A percentile compares a stretch with the other conserved stretches of the same genome.
phyloP scores from a whole-genome alignment of 2,113 vertebrate genomes.

The Neodon shergylaensis region DNA sequence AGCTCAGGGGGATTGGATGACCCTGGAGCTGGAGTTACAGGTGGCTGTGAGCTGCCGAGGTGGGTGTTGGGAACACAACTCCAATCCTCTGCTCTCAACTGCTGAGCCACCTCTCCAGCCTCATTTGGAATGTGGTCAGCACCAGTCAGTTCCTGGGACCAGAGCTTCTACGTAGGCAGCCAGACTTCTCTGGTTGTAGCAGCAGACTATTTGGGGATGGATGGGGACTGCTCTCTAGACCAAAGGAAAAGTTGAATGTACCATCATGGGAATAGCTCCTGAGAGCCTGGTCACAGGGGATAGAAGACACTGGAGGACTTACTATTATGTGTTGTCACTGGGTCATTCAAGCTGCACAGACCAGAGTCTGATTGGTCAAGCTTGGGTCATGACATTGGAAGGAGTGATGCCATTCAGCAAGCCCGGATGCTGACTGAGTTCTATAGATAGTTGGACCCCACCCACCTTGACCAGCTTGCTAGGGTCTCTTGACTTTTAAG shows the following conservation, averaged over 20 bases:
- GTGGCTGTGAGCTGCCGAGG: neutral
- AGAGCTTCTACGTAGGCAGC: neutral
- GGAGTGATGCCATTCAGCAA: rapidly evolving
- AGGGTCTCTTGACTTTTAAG: neutral
- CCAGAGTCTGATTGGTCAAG: neutral
- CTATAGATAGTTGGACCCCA: neutral
- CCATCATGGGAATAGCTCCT: neutral
- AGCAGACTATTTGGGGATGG: neutral
- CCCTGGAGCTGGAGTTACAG: neutral
- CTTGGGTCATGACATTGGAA: neutral
- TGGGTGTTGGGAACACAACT: neutral
- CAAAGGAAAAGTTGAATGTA: neutral
- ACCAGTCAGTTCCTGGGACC: neutral
- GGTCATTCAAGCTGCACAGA: too few species aligned
- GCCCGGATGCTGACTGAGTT: neutral
- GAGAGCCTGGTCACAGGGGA: rapidly evolving
- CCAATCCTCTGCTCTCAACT: neutral
- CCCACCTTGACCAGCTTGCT: neutral
- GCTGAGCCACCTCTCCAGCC: neutral
- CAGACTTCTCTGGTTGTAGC: neutral
- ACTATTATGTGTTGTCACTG: neutral
- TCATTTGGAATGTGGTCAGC: neutral
- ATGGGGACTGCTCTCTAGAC: neutral
- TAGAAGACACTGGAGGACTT: neutral
- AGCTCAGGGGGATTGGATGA: neutral